Base-by-base conservation (phyloP, 2,797 vertebrate genomes). In the Tiaroga cobitis region DNA sequence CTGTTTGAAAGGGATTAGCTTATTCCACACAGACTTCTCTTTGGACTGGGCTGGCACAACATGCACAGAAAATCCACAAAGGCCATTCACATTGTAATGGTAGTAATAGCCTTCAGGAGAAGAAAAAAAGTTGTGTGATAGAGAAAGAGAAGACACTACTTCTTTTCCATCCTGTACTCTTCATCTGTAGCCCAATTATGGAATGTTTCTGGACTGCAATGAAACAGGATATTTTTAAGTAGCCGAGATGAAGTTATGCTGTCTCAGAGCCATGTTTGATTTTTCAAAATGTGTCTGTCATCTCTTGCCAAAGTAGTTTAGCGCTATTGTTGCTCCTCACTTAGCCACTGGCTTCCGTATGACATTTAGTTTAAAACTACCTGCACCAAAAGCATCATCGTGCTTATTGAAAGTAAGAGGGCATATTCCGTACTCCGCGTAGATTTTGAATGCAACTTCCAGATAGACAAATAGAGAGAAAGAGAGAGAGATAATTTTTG, bases 221-320 rank as follows among this genome's bases (percentile, higher is more conserved):
- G 88, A 93, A 91, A 92, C 92, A 85, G 92, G 93, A 93, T 95
- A 93, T 94, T 95, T 95, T 95, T 94, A 93, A 94, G 92, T 90
- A 93, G 93, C 90, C 89, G 88, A 92, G 93, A 93, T 91, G 92
- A 94, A 94, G 92, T 89, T 89, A 69, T 73, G 84, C 81, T 74
- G 80, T 87, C 74, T 79, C 78, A 92, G 89, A 91, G 92, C 91
- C 92, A 90, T 94, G 93, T 95, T 94, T 94, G 21, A n/a, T 56
- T 92, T 92, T 91, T 67, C 90, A 87, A 81, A 87, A 91, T 93
- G 89, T 90, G 92, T 90, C 92, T 95, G 93, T 95, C 94, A 94
- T 95, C 94, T 94, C 87, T 39, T 94, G 94, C 94, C 93, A 95
- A 95, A 94, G 93, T 93, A 92, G 91, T 94, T 95, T 91, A 94